A percentile compares a stretch with the other conserved stretches of the same genome.
phyloP scores from a whole-genome alignment of 1,140 invertebrate species.

The Ceratina calcarata region DNA sequence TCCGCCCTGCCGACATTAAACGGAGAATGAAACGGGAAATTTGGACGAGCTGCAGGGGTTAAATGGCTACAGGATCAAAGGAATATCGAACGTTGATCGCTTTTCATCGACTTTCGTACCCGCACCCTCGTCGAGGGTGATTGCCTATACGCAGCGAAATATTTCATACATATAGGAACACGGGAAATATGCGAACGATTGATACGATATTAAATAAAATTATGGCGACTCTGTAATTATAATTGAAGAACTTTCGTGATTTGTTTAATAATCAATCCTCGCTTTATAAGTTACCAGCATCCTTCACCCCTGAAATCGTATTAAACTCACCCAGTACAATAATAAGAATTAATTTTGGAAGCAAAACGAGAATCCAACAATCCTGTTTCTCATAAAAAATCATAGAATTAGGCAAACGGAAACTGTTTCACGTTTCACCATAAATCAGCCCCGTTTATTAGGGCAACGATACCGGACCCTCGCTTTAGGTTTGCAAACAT shows the following conservation, averaged over 20 bases:
- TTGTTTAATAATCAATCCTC: too few species aligned
- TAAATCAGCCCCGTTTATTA: background rate
- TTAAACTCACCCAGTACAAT: too few species aligned
- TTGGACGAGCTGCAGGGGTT: background rate
- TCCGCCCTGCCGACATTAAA: background rate
- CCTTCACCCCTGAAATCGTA: too few species aligned
- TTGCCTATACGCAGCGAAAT: background rate
- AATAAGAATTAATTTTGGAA: too few species aligned
- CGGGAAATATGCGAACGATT: background rate
- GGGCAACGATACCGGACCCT: background rate
- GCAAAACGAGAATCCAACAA: too few species aligned
- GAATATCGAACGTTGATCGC: conserved; percentile 6
- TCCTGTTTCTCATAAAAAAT: too few species aligned
- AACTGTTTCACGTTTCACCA: background rate
- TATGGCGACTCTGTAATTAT: too few species aligned
- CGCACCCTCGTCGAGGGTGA: background rate
- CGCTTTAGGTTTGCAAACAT: background rate
- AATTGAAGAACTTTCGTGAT: too few species aligned
- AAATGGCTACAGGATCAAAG: conserved; percentile 4
- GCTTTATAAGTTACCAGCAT: too few species aligned
- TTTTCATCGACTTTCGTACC: background rate
- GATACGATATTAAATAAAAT: too few species aligned
- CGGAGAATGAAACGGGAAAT: background rate
- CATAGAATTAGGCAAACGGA: too few species aligned
- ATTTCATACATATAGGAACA: background rate